These are phyloP conservation scores for Gymnarchus niloticus DNA, from an alignment of 2,113 vertebrate genomes.

Conservation along the genomic window DNA sequence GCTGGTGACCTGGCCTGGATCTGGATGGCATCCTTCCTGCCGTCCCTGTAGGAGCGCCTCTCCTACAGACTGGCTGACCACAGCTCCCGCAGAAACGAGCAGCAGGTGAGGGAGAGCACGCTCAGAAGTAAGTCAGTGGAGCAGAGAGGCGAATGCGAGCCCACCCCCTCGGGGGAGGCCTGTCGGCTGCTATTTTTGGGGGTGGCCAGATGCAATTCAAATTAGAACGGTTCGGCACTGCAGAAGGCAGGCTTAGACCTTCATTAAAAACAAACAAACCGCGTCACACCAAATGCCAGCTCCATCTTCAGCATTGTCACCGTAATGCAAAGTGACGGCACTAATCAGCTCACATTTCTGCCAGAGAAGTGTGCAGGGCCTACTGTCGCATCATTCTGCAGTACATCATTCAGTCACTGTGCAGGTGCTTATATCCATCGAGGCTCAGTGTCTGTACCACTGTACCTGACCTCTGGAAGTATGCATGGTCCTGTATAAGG, in stretches of 20 bases:
- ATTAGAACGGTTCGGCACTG: constrained; percentile 19
- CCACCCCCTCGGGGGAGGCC: constrained; percentile 23
- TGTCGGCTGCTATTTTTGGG: constrained; percentile 34
- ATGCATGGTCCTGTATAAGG: too few species aligned
- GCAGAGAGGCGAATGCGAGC: constrained; percentile 35
- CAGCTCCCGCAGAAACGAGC: constrained; percentile 17
- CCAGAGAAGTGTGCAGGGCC: background rate
- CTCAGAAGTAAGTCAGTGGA: constrained; percentile 56
- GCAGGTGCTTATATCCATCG: background rate
- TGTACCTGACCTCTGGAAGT: too few species aligned
- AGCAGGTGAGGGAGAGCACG: constrained; percentile 32
- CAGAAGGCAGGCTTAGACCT: constrained; percentile 3
- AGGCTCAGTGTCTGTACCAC: background rate
- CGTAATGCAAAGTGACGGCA: background rate
- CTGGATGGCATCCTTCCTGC: background rate
- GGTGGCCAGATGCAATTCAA: constrained; percentile 27
- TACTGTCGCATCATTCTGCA: background rate
- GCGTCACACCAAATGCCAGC: constrained; percentile 3
- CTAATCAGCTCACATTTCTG: background rate
- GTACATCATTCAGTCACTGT: background rate
- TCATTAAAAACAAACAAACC: constrained; percentile 26
- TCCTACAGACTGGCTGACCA: background rate
- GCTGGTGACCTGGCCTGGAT: background rate
- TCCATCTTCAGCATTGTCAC: constrained; percentile 2
- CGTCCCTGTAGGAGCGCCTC: background rate